Evolutionary conservation across 92 coral and sea anemone species (phyloP), one percentile per base, ranked within the genome.

Genomic region (Plumapathes pennacea): DNA sequence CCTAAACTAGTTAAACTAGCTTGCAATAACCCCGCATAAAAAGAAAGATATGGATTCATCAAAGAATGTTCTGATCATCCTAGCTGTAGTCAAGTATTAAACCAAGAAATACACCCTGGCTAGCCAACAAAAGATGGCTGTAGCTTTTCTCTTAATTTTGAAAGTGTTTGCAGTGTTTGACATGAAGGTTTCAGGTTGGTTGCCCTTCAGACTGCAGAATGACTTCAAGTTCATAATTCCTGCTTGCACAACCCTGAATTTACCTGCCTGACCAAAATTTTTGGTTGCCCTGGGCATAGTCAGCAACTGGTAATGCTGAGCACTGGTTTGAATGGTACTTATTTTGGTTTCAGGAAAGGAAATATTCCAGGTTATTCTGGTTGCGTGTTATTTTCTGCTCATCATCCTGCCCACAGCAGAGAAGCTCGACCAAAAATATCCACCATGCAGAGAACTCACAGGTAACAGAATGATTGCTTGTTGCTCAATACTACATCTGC

Each of bases 321-420:
- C 17, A 10, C 20, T 32, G 27, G 12, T 45, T 2, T 21, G 25
- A 58, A 4, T 29, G 28, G 1, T 13, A 64, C 57, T 13, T n/a
- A n/a, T n/a, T n/a, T n/a, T n/a, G n/a, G n/a, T n/a, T n/a, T n/a
- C 46, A 91, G 97, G 69, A 90, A 65, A 57, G 84, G 85, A 1
- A 89, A 92, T 45, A 89, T 92, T 54, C 98, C 98, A 4, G 98
- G 98, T 0, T 92, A 92, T 58, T 34, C 89, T 10, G 98, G 98
- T 14, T 77, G 91, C 50, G 83, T 86, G 21, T 60, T 89, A 33
- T 92, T 62, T 51, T 52, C 74, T 31, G 71, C 70, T 4, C 86
- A 89, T 47, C 87, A 78, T 36, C 87, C 94, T 7, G 79, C 71
- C 11, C 91, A 87, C 54, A 50, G 76, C 32, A 77, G 62, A 50